Evolutionary conservation across 2,113 vertebrate genomes (phyloP), one percentile per base, ranked within the genome.

Genomic region (Bagarius yarrelli): DNA sequence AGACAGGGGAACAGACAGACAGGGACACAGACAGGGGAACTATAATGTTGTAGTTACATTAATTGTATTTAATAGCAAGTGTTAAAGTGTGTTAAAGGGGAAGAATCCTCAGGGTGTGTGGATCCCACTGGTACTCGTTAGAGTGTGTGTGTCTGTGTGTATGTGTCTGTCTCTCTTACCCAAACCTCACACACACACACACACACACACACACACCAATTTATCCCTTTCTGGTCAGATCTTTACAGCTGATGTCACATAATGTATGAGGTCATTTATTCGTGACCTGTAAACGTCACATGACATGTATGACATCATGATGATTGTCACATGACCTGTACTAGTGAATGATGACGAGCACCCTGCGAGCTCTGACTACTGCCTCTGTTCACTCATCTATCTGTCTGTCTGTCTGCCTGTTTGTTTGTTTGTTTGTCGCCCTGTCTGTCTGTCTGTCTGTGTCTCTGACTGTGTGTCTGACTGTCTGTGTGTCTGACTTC

Each of bases 41-140:
- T n/a, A n/a, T 18, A 14, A 40, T 89, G 90, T 88, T 81, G 32
- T 89, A 86, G 88, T 90, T 89, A 87, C 87, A 92, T 92, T 91
- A 92, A 91, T 91, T 89, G 87, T 83, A 23, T 91, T 93, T 92
- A 93, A 92, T 91, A 88, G 89, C 86, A 79, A 87, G 88, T 89
- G 89, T 93, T 91, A 92, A 91, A 61, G 59, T 61, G 75, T 61
- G 56, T 50, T 76, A 12, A 56, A 73, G 13, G 53, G 21, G 40
- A 6, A 27, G n/a, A 70, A 16, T 50, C 67, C 8, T 27, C 15
- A 52, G 69, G 21, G 73, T 59, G 53, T 59, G 23, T 25, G 34
- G 73, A 9, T 44, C 32, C 34, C 1, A 6, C 18, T 73, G 34
- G 21, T 67, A 23, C 19, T 40, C 6, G 36, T 40, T 3, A 4